Conservation (phyloP, 2,888 invertebrate species). For the Drosophila infuscata region DNA sequence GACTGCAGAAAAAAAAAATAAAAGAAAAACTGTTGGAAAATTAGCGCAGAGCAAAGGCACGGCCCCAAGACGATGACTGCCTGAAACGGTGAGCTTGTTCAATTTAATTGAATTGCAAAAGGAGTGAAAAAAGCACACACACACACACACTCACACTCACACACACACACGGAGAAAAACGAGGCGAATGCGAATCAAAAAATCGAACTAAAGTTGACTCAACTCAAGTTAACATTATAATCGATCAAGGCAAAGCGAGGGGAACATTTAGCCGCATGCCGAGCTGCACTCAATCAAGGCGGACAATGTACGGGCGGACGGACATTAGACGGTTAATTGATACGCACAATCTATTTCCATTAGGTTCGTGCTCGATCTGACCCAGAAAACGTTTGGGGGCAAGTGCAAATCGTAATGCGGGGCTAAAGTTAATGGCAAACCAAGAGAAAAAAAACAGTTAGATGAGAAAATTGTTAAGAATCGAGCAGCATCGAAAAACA, state of each 20-base stretch:
- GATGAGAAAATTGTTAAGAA: conserved; percentile 43
- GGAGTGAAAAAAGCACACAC: conserved; percentile 25
- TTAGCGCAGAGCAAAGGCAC: conserved; percentile 72
- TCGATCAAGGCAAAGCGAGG: conserved; percentile 80
- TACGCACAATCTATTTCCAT: conserved; percentile 76
- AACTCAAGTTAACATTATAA: conserved; percentile 75
- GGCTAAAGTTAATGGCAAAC: conserved; percentile 46
- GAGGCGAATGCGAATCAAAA: conserved; percentile 46
- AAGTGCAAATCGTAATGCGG: conserved; percentile 57
- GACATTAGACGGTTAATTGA: conserved; percentile 72
- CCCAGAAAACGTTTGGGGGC: conserved; percentile 62
- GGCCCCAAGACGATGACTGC: conserved; percentile 49
- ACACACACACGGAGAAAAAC: not conserved
- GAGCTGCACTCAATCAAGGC: conserved; percentile 69
- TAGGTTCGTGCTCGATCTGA: conserved; percentile 69
- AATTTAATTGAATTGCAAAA: conserved; percentile 75
- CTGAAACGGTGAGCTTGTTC: conserved; percentile 75
- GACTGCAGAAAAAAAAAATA: conserved; percentile 18
- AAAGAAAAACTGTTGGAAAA: conserved; percentile 71
- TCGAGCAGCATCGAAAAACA: conserved; percentile 15
- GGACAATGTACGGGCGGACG: conserved; percentile 40
- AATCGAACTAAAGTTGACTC: conserved; percentile 41
- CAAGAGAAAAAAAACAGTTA: conserved; percentile 40
- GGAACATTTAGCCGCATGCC: conserved; percentile 67
- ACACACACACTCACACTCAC: not conserved